These are phyloP conservation scores for Agonopterix heracliana DNA, from an alignment of 2,888 invertebrate species.

Conservation along the genomic window DNA sequence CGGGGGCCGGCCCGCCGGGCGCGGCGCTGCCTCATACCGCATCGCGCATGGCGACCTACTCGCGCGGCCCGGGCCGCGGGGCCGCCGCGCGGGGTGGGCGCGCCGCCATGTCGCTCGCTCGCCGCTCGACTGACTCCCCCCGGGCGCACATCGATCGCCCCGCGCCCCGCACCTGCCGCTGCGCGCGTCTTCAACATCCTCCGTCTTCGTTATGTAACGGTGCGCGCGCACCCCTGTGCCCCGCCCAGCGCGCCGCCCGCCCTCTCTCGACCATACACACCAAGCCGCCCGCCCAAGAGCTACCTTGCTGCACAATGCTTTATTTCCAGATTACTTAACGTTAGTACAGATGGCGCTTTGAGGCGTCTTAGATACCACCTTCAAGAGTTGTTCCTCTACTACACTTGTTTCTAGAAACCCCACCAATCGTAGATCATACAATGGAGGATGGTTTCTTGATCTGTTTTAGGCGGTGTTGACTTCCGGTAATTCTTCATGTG, in stretches of 20 bases:
- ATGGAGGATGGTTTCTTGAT: too few species aligned
- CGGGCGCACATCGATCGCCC: conserved; percentile 70
- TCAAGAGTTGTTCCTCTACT: too few species aligned
- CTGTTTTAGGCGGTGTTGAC: too few species aligned
- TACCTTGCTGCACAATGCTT: conserved; percentile 7
- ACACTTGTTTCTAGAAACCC: too few species aligned
- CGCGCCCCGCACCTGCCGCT: conserved; percentile 59
- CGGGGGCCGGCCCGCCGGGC: conserved; percentile 76
- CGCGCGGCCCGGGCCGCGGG: conserved; percentile 76
- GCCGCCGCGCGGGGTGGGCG: conserved; percentile 75
- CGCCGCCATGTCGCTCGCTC: conserved; percentile 74
- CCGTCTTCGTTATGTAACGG: conserved; percentile 61
- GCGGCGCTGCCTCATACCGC: conserved; percentile 80
- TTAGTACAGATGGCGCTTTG: background rate
- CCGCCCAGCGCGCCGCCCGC: conserved; percentile 24
- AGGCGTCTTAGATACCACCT: too few species aligned
- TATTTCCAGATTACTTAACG: background rate
- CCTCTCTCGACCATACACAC: conserved; percentile 23
- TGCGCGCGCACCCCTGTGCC: conserved; percentile 61
- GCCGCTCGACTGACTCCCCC: conserved; percentile 73
- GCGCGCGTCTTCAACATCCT: conserved; percentile 54
- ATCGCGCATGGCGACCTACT: conserved; percentile 78
- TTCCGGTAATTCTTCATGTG: too few species aligned
- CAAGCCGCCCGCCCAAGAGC: conserved; percentile 23
- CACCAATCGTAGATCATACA: too few species aligned